These are phyloP conservation scores for Mirounga angustirostris DNA, from an alignment of 2,113 vertebrate species.

Conservation along the genomic window DNA sequence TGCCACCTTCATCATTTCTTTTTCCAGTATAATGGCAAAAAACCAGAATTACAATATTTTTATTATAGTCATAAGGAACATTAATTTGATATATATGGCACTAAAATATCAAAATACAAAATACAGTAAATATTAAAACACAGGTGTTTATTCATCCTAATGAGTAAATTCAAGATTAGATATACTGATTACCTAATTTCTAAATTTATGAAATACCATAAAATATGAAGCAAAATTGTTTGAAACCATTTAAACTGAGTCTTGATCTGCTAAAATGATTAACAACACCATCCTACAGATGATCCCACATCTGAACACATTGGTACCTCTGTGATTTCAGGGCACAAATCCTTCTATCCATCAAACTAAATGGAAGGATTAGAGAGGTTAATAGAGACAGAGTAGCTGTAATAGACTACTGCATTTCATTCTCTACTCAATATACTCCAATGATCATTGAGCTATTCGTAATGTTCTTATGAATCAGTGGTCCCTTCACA, in stretches of 20 bases:
- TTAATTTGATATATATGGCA: neutral
- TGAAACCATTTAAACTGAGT: conserved; percentile 46
- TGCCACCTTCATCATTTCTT: neutral
- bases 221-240: conserved; percentile 57
- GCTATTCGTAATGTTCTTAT: conserved; percentile 54
- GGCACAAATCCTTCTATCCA: conserved; percentile 70
- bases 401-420: conserved; percentile 67
- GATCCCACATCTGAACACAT: neutral
- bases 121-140: neutral
- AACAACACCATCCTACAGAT: conserved; percentile 65
- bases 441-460: conserved; percentile 47
- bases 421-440: conserved; percentile 71
- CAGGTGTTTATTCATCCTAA: neutral
- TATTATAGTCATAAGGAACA: conserved; percentile 13
- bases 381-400: conserved; percentile 77
- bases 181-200: neutral
- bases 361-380: conserved; percentile 78
- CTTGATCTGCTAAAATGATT: conserved; percentile 60
- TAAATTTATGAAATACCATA: conserved; percentile 53
- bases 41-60: neutral
- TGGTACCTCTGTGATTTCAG: conserved; percentile 34
- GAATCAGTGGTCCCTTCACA: conserved; percentile 70
- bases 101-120: conserved; percentile 11
- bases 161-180: conserved; percentile 49
- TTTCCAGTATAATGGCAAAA: conserved; percentile 22